phyloP scores from a whole-genome alignment of 2,797 vertebrate genomes.

The Scolopax bukidnonensis region DNA sequence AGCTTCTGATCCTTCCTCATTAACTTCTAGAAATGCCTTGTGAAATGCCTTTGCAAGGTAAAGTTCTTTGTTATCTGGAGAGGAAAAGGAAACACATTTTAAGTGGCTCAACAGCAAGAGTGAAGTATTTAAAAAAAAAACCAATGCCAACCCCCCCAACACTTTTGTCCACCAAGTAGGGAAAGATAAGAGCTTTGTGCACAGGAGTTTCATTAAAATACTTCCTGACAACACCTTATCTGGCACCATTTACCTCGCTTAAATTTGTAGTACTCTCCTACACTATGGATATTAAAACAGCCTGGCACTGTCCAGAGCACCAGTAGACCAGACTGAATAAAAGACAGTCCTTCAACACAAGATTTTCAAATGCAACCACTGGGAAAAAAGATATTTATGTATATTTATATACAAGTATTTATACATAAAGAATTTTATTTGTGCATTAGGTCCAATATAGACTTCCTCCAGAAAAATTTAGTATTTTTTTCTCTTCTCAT shows the following conservation, averaged over 20 bases:
- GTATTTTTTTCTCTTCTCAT: not conserved
- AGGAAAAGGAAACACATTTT: slow-evolving; percentile 14
- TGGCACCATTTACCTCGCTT: not conserved
- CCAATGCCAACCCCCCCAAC: not conserved
- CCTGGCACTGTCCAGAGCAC: not conserved
- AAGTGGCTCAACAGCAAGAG: not conserved
- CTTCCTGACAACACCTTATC: not conserved
- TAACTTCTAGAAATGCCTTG: slow-evolving; percentile 95
- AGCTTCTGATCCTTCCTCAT: slow-evolving; percentile 96
- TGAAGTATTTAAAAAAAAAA: not conserved
- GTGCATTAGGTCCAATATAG: not conserved
- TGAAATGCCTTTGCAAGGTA: slow-evolving; percentile 92
- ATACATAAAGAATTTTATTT: not conserved
- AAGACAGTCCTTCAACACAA: not conserved
- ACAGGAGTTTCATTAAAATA: not conserved
- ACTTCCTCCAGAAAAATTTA: not conserved
- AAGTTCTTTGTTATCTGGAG: slow-evolving; percentile 85
- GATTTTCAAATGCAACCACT: not conserved
- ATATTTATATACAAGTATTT: not conserved
- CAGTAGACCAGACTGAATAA: not conserved
- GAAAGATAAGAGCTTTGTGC: not conserved
- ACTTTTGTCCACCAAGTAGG: not conserved
- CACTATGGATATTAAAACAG: not conserved
- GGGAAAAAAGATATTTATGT: not conserved
- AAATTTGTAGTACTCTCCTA: not conserved